Conservation (phyloP, 2,888 invertebrate genomes). For the Apoderus coryli region DNA sequence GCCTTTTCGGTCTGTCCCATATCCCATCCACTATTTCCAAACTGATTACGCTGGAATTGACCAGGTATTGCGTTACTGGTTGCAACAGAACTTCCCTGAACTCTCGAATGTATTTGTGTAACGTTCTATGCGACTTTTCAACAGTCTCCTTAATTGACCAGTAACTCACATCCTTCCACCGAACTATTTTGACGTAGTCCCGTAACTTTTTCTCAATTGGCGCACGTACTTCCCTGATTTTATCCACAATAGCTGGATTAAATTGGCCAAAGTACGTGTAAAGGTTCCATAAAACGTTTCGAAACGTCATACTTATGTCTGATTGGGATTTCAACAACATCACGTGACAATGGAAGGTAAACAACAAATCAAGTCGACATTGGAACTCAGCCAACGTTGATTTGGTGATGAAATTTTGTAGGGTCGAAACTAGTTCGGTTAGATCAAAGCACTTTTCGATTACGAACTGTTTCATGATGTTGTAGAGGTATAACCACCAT, state of each 20-base stretch:
- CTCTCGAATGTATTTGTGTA: conserved; percentile 77
- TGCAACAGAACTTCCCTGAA: conserved; percentile 53
- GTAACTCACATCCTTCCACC: conserved; percentile 90
- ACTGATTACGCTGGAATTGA: conserved; percentile 28
- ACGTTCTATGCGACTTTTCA: conserved; percentile 71
- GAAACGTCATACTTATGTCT: conserved; percentile 35
- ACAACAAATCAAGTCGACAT: conserved; percentile 60
- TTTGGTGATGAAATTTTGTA: conserved; percentile 72
- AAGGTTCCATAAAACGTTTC: conserved; percentile 65
- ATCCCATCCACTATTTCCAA: conserved; percentile 40
- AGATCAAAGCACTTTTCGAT: conserved; percentile 24
- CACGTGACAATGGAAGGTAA: conserved; percentile 68
- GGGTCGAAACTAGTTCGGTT: conserved; percentile 38
- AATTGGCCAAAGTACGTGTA: conserved; percentile 78
- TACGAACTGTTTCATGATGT: conserved; percentile 49
- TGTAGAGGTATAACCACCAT: conserved; percentile 86
- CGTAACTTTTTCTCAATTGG: conserved; percentile 86
- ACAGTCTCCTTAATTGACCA: conserved; percentile 85
- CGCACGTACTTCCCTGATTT: conserved; percentile 50
- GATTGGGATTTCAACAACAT: conserved; percentile 35
- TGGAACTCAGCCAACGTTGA: conserved; percentile 75
- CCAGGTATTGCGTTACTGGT: conserved; percentile 34
- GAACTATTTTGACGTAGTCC: conserved; percentile 87
- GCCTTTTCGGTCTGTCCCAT: conserved; percentile 45
- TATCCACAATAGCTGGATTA: conserved; percentile 42